Conservation (phyloP, 2,888 invertebrate species). For the Platycheirus albimanus region DNA sequence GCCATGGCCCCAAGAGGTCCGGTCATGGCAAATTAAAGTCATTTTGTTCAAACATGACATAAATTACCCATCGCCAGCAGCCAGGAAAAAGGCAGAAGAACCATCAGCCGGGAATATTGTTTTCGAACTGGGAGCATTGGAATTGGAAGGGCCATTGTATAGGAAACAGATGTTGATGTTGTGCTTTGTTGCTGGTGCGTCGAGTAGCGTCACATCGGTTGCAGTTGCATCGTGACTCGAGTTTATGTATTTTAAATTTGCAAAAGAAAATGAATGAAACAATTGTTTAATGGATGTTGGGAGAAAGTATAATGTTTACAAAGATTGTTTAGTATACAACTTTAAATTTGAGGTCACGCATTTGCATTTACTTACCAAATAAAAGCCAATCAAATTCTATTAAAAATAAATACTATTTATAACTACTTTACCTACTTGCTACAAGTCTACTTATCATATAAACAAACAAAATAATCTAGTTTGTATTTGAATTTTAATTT, state of each 20-base stretch:
- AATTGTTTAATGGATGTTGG: background rate
- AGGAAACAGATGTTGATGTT: conserved; percentile 32
- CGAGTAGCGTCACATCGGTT: too few relatives aligned
- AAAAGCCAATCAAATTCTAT: too few relatives aligned
- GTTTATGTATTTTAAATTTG: background rate
- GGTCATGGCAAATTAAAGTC: conserved; percentile 75
- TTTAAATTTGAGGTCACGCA: too few relatives aligned
- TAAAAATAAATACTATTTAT: too few relatives aligned
- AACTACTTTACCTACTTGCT: too few relatives aligned
- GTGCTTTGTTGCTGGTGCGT: conserved; percentile 8
- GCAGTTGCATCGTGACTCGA: conserved; percentile 9
- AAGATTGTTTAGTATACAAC: too few relatives aligned
- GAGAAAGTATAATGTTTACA: background rate
- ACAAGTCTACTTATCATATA: too few relatives aligned
- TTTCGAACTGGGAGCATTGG: conserved; percentile 1
- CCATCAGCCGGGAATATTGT: conserved; percentile 40
- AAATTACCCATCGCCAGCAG: conserved; percentile 74
- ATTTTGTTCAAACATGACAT: conserved; percentile 75
- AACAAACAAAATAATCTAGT: too few relatives aligned
- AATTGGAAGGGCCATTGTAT: conserved; percentile 24
- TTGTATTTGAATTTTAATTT: too few relatives aligned
- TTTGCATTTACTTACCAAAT: too few relatives aligned
- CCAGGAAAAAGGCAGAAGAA: conserved; percentile 61
- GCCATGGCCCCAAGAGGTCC: conserved; percentile 70
- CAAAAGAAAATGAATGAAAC: background rate